Conservation (phyloP, 2,113 vertebrate genomes). For the Vidua chalybeata region DNA sequence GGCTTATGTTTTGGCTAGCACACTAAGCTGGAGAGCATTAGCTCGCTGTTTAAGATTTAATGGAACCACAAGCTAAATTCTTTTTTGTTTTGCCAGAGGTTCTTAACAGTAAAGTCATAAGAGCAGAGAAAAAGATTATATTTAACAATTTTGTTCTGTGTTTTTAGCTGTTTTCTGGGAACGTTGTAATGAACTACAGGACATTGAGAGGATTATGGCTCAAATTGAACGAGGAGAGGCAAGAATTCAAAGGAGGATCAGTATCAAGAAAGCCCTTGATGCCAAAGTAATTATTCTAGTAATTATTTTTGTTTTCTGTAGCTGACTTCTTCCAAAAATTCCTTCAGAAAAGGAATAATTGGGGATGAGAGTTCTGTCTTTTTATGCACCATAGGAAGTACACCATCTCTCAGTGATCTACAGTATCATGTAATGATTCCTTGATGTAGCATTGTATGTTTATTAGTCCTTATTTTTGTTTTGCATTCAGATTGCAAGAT, state of each 20-base stretch:
- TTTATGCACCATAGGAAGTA: background rate
- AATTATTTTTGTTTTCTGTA: background rate
- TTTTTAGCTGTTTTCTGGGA: constrained; percentile 90
- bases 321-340: background rate
- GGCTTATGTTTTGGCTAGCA: background rate
- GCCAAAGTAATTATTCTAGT: constrained; percentile 78
- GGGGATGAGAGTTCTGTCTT: background rate
- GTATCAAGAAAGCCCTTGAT: constrained; percentile 90
- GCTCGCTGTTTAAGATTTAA: background rate
- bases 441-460: background rate
- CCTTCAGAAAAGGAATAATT: background rate
- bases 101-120: background rate
- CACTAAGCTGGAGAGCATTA: background rate
- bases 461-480: background rate
- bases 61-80: background rate
- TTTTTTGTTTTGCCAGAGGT: background rate
- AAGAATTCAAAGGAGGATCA: constrained; percentile 88
- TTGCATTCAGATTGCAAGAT: constrained; percentile 82
- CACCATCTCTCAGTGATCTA: background rate
- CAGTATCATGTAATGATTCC: background rate
- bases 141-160: background rate
- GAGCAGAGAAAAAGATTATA: background rate
- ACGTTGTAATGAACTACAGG: constrained; percentile 89
- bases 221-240: constrained; percentile 90
- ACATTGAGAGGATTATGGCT: constrained; percentile 91